Evolutionary conservation across 2,113 vertebrate species (phyloP), one percentile per base, ranked within the genome.

Genomic region (Strigops habroptila): DNA sequence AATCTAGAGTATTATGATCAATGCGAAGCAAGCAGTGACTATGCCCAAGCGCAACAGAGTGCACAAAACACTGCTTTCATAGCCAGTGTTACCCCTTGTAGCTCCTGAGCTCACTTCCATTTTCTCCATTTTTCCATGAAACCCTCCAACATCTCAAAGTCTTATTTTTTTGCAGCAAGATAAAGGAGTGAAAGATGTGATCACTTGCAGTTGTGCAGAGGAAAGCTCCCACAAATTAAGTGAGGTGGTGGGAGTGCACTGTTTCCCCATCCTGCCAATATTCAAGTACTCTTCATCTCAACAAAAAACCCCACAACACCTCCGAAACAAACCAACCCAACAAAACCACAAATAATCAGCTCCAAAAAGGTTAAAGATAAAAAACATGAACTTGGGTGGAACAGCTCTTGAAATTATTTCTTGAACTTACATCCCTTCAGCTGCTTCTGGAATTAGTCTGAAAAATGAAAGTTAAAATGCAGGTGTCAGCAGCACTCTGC

Each of bases 161-260:
- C 14, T 59, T 16, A 6, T 4, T n/a, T 13, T 62, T 85, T 41
- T 88, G 27, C 44, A 79, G 17, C 17, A 22, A 86, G 8, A 22
- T 30, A 39, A 78, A 43, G 16, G 71, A 85, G 52, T 48, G 30
- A 94, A 87, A 95, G 90, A 94, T 57, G 67, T 64, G 91, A 96
- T n/a, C 35, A 43, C 30, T 10, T 55, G 44, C 39, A 71, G 19
- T 23, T 63, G 6, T 39, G 31, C 8, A 85, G 53, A 78, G 14
- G 18, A 88, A 81, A 95, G 23, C 62, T 93, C 82, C 52, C 74
- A 91, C 33, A 91, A 95, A 92, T 59, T 92, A 71, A 84, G 24
- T 24, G 52, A 95, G 55, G 46, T 14, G 24, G 78, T 91, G 57
- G 30, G 53, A 91, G 18, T 62, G 74, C 41, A 67, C 13, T 79